phyloP scores from a whole-genome alignment of 2,113 vertebrate species.

The Columba livia region DNA sequence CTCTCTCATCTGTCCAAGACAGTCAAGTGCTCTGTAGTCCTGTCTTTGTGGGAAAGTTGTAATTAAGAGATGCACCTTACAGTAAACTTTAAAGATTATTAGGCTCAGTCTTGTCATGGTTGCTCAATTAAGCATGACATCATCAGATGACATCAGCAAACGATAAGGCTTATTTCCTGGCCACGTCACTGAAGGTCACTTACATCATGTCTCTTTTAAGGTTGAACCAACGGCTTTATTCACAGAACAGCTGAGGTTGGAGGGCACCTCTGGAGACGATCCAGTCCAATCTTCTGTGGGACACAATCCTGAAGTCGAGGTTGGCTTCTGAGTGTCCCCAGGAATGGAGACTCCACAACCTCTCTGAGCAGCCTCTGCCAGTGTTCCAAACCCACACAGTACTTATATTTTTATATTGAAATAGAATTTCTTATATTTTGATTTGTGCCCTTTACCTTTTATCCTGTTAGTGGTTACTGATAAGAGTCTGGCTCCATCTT shows the following conservation, averaged over 20 bases:
- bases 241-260: not conserved
- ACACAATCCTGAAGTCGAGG: too few relatives aligned
- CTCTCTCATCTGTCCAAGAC: not conserved
- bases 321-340: not conserved
- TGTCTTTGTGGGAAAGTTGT: not conserved
- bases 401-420: not conserved
- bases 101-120: not conserved
- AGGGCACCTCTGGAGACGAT: not conserved
- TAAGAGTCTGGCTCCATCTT: not conserved
- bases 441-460: not conserved
- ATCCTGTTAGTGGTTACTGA: not conserved
- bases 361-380: not conserved
- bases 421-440: not conserved
- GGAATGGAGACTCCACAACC: not conserved
- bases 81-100: constrained; percentile 35
- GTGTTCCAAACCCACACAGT: not conserved
- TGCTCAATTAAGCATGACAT: constrained; percentile 37
- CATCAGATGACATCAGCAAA: not conserved
- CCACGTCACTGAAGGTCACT: not conserved
- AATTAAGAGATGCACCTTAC: not conserved
- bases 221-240: not conserved
- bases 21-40: not conserved
- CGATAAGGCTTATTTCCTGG: not conserved
- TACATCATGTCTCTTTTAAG: not conserved
- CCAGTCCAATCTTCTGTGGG: rapidly evolving